These are phyloP conservation scores for Antechinus flavipes DNA, from an alignment of 2,113 vertebrate species.

Conservation along the genomic window DNA sequence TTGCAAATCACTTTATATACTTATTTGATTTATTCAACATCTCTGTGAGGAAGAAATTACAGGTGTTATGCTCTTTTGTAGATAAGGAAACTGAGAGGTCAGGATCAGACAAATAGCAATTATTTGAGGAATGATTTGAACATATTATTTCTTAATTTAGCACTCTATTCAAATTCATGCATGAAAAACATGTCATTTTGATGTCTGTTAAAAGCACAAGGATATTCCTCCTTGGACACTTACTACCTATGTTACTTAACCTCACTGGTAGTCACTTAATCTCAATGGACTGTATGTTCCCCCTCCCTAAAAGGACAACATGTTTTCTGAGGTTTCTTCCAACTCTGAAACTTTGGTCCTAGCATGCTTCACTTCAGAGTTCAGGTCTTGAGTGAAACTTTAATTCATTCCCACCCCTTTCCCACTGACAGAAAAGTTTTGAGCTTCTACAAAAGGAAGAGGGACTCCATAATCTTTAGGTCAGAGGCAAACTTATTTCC, in stretches of 20 bases:
- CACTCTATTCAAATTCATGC: not conserved
- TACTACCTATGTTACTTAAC: not conserved
- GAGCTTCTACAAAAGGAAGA: not conserved
- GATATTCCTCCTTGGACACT: not conserved
- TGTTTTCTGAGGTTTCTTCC: not conserved
- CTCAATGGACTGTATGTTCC: not conserved
- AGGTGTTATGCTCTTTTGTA: not conserved
- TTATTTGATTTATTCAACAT: not conserved
- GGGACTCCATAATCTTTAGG: not conserved
- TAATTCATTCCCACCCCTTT: not conserved
- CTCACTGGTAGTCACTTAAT: not conserved
- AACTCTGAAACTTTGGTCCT: not conserved
- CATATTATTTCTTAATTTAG: not conserved
- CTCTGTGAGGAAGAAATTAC: not conserved
- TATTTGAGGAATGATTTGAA: not conserved
- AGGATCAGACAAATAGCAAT: not conserved
- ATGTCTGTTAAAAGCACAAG: not conserved
- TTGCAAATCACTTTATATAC: not conserved
- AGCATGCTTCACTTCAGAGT: not conserved
- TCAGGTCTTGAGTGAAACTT: not conserved
- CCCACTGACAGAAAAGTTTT: not conserved
- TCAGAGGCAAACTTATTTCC: not conserved
- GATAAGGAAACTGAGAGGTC: not conserved
- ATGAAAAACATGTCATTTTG: not conserved
- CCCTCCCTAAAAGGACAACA: not conserved